A percentile compares a stretch with the other conserved stretches of the same genome.
These are phyloP conservation scores for Drosophila lowei DNA, from an alignment of 1,140 invertebrate species.

Conservation along the genomic window DNA sequence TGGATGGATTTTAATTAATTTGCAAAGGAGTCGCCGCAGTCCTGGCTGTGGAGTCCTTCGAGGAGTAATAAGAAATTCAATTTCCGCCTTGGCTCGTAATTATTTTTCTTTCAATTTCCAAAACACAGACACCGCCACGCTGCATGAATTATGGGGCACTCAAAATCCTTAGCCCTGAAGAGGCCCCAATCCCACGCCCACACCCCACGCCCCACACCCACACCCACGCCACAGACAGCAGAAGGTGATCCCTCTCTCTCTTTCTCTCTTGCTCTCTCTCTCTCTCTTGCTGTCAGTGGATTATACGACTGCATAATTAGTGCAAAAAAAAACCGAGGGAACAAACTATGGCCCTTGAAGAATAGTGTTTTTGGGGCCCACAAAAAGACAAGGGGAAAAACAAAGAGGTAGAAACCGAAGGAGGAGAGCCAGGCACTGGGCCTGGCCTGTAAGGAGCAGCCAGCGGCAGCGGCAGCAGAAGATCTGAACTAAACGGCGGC, in stretches of 20 bases:
- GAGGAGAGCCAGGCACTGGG: not conserved
- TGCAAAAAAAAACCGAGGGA: conserved; percentile 42
- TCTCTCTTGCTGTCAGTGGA: not conserved
- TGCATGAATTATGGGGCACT: conserved; percentile 68
- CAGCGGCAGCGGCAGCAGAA: conserved; percentile 4
- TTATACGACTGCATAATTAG: conserved; percentile 77
- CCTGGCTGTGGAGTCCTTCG: conserved; percentile 1
- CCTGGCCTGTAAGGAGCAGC: not conserved
- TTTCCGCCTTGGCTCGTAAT: conserved; percentile 75
- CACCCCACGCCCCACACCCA: conserved; percentile 20
- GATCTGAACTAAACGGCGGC: conserved; percentile 64
- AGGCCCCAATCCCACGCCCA: too few relatives aligned
- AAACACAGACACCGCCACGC: conserved; percentile 54
- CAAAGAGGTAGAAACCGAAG: conserved; percentile 25
- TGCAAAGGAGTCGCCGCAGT: conserved; percentile 31
- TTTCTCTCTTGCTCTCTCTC: too few relatives aligned
- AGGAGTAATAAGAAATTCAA: conserved; percentile 77
- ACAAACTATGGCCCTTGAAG: conserved; percentile 25
- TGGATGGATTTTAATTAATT: conserved; percentile 77
- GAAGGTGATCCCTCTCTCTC: conserved; percentile 16
- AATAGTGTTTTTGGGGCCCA: conserved; percentile 67
- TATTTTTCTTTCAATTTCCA: conserved; percentile 80
- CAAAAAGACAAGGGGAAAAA: conserved; percentile 26
- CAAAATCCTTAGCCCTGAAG: too few relatives aligned
- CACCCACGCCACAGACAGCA: conserved; percentile 55